Evolutionary conservation across 2,113 vertebrate species (phyloP), one percentile per base, ranked within the genome.

Genomic region (Lepus americanus): DNA sequence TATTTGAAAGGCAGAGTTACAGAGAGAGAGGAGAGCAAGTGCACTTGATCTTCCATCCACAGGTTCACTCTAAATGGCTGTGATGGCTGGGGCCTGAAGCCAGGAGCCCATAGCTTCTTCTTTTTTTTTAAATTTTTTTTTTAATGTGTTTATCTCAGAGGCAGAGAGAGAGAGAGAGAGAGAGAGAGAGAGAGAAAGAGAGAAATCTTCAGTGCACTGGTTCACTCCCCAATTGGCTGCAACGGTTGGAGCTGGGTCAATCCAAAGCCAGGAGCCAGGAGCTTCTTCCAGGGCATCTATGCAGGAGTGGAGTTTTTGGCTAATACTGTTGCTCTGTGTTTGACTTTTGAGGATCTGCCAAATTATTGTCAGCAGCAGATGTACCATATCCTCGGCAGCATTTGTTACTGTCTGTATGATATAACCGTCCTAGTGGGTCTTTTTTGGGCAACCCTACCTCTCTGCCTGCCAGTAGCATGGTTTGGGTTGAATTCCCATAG

Each of bases 71-170:
- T 39, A 39, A 39, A 39, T 39, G 39, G 39, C 39, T 39, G 39
- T 6, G 39, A 39, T 39, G 39, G 39, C 39, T 39, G 39, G 39
- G 39, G 39, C 39, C 39, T 39, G 39, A 39, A 39, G 39, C 39
- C 39, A 39, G 39, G 39, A 39, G 39, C 39, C 39, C 39, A 39
- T 39, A 39, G 5, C 39, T 39, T 39, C 39, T 39, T 92, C 39
- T 39, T 92, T 93, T 70, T 55, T 72, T 93, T 77, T 81, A 61
- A 55, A 36, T 44, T 61, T 87, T 51, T 72, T 20, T 89, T 53
- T 39, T 80, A 77, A 23, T 89, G 7, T 16, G 4, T 87, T 27
- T 95, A 83, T 86, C 76, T 83, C 39, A 39, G 39, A 39, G 39
- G 39, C 39, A 39, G 39, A 39, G 39, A 39, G 39, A 39, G 39